A percentile compares a stretch with the other conserved stretches of the same genome.
Evolutionary conservation across 2,888 invertebrate species (phyloP).

Genomic region (Drosophila nigricruria): DNA sequence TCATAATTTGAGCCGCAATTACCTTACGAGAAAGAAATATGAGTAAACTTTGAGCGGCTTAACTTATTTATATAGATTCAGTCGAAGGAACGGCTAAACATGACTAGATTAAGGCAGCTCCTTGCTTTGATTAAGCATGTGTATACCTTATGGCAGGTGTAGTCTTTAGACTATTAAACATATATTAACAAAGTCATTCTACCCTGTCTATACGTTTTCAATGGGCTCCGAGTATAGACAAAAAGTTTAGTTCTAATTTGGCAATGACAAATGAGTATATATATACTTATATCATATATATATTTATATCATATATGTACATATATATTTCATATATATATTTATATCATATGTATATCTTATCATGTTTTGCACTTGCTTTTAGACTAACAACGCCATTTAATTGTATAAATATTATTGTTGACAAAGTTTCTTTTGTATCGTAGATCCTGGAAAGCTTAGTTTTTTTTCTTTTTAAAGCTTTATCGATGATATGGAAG

Average conservation of each 20-base stretch:
- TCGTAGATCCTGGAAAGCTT: slow-evolving; percentile 7
- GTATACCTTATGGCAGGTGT: neutral
- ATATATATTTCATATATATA: neutral
- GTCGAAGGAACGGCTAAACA: no score
- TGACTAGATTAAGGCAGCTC: no score
- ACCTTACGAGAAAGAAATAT: no score
- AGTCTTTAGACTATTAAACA: no score
- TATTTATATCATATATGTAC: neutral
- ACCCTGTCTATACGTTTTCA: no score
- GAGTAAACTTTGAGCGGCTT: no score
- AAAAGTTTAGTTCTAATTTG: neutral
- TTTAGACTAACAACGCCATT: slow-evolving; percentile 25
- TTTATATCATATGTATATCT: slow-evolving; percentile 1
- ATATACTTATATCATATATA: neutral
- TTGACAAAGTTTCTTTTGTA: neutral
- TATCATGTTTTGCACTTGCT: slow-evolving; percentile 18
- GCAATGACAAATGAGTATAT: slow-evolving; percentile 3
- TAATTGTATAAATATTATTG: neutral
- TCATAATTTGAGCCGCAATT: no score
- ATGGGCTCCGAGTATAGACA: no score
- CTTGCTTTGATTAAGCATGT: no score
- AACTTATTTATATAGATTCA: no score
- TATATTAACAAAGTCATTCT: neutral
- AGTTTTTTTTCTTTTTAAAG: neutral
- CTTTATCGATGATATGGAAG: neutral